A percentile compares a stretch with the other conserved stretches of the same genome.
These are phyloP conservation scores for Drosophila anomalata DNA, from an alignment of 2,888 invertebrate species.

Conservation along the genomic window DNA sequence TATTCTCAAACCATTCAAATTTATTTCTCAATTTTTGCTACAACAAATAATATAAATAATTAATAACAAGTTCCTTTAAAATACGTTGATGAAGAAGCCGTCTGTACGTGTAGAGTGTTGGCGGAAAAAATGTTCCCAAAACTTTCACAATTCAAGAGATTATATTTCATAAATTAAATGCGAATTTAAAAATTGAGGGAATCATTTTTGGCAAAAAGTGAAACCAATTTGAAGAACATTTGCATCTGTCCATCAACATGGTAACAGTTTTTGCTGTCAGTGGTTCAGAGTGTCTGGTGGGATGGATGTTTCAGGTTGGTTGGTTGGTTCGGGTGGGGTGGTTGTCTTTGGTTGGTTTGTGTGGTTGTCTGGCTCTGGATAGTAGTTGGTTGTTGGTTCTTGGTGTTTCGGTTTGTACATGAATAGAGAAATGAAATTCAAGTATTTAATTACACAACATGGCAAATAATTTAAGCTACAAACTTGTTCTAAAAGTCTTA, in stretches of 20 bases:
- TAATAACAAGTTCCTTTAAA: slow-evolving; percentile 18
- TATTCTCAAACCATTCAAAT: not conserved
- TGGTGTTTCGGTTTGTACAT: slow-evolving; percentile 71
- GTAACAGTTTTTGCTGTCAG: slow-evolving; percentile 34
- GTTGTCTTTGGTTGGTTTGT: slow-evolving; percentile 33
- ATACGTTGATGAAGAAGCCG: slow-evolving; percentile 55
- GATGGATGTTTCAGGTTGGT: slow-evolving; percentile 25
- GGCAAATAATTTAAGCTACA: slow-evolving; percentile 84
- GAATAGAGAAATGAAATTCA: slow-evolving; percentile 81
- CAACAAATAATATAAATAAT: slow-evolving; percentile 14
- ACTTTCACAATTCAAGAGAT: not conserved
- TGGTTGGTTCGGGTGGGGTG: slow-evolving; percentile 23
- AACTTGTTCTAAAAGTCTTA: slow-evolving; percentile 96
- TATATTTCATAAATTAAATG: not conserved
- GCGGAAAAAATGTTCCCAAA: slow-evolving; percentile 6
- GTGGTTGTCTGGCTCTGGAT: slow-evolving; percentile 39
- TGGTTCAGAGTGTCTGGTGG: slow-evolving; percentile 48
- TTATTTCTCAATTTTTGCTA: slow-evolving; percentile 13
- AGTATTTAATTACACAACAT: slow-evolving; percentile 84
- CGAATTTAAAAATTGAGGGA: not conserved
- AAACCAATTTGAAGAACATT: slow-evolving; percentile 16
- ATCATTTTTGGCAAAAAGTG: slow-evolving; percentile 19
- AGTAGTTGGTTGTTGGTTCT: slow-evolving; percentile 28
- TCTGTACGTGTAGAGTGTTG: slow-evolving; percentile 47
- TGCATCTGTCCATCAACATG: slow-evolving; percentile 29